Evolutionary conservation across 2,797 vertebrate genomes (phyloP).

Genomic region (Simalia tracyae): DNA sequence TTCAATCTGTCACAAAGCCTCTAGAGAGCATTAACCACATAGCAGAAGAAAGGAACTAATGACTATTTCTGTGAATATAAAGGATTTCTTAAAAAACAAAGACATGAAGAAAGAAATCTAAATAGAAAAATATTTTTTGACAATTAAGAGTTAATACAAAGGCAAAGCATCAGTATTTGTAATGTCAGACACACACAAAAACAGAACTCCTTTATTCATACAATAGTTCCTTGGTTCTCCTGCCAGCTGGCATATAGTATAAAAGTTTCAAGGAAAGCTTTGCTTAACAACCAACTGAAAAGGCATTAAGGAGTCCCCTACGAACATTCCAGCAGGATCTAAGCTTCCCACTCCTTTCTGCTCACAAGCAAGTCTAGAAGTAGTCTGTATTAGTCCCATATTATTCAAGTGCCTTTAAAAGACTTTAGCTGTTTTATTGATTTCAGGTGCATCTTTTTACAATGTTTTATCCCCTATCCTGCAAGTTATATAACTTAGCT

Average conservation of each 20-base stretch:
- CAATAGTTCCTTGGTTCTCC: neutral
- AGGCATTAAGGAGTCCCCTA: neutral
- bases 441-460: neutral
- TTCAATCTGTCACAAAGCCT: slow-evolving; percentile 63
- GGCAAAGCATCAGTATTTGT: neutral
- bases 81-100: slow-evolving; percentile 61
- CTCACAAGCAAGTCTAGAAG: neutral
- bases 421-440: neutral
- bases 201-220: neutral
- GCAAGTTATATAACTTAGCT: neutral
- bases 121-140: neutral
- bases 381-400: neutral
- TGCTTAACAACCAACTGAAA: neutral
- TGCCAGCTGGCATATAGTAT: neutral
- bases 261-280: neutral
- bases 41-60: slow-evolving; percentile 43
- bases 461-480: neutral
- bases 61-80: slow-evolving; percentile 39
- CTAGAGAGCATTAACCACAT: slow-evolving; percentile 68
- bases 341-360: neutral
- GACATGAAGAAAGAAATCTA: neutral
- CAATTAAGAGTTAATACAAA: neutral
- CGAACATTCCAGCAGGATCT: neutral
- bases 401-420: neutral
- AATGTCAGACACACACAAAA: neutral